Base-by-base conservation (phyloP, 2,888 invertebrate species). In the Cerastis leucographa region DNA sequence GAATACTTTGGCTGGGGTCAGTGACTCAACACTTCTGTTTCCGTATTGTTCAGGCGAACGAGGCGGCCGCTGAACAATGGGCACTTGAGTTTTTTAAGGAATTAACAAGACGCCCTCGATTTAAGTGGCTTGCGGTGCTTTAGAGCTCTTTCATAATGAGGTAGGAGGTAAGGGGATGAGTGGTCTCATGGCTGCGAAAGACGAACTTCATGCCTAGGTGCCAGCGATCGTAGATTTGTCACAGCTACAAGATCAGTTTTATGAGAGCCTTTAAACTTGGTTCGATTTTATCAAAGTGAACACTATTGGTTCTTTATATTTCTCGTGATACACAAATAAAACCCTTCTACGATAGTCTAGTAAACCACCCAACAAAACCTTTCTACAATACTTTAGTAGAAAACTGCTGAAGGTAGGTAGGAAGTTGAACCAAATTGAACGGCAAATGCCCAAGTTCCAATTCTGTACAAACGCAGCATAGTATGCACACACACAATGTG, bases 51-150 rank as follows among this genome's bases (percentile, higher is more conserved):
- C 84, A 73, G 70, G 44, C 73, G 84, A 83, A 44, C 68, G 83
- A 81, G 79, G 84, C 85, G 82, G 85, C 85, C 85, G 75, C 80
- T 73, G 85, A 88, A 90, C 89, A 92, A 92, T 89, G 81, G 78
- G 76, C 86, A 86, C 90, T 92, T 74, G 81, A 90, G 88, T 89
- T 90, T 89, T 89, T 89, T 89, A 80, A 87, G 85, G 89, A 90
- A 91, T 91, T 91, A 91, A 90, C 88, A 90, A 91, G 89, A 78
- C 76, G 74, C 84, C 74, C 90, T 90, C 78, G 73, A 85, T 80
- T 83, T 73, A 84, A 91, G 91, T 89, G 87, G 86, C 82, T 71
- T 84, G 81, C 72, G 75, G 75, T 71, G 80, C 78, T 86, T 82
- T 71, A 59, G 62, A 75, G 80, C 75, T 74, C 81, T 85, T 74